Evolutionary conservation across 2,113 vertebrate genomes (phyloP).

Genomic region (Thomomys bottae): DNA sequence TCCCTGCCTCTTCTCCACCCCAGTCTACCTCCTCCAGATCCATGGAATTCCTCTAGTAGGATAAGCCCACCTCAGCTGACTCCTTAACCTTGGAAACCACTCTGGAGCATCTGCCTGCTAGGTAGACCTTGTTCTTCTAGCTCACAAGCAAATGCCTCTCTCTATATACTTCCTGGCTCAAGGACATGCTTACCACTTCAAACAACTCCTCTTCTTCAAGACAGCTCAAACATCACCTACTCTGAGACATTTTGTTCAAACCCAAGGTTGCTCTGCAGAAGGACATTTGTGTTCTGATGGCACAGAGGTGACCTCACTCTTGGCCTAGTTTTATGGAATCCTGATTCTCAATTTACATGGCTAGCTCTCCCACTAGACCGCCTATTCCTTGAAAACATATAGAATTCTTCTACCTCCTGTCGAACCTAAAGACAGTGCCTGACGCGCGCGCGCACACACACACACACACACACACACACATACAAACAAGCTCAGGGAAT

Average conservation of each 20-base stretch:
- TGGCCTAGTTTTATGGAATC: neutral
- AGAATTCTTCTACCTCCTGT: neutral
- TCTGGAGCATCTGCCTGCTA: neutral
- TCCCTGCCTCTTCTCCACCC: too few relatives aligned
- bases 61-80: rapidly evolving
- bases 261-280: neutral
- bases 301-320: neutral
- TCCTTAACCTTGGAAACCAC: neutral
- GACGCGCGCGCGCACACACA: too few relatives aligned
- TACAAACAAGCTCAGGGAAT: neutral
- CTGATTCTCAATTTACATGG: neutral
- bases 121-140: too few relatives aligned
- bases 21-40: neutral
- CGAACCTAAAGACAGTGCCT: neutral
- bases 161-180: neutral
- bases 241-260: neutral
- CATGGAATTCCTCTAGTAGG: neutral
- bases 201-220: neutral
- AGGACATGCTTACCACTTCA: neutral
- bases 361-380: neutral
- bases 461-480: too few relatives aligned
- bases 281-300: neutral
- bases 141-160: neutral
- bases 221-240: neutral
- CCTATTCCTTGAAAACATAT: slow-evolving; percentile 18